Base-by-base conservation (phyloP, 2,888 invertebrate species). In the Nephrocerus scutellatus region DNA sequence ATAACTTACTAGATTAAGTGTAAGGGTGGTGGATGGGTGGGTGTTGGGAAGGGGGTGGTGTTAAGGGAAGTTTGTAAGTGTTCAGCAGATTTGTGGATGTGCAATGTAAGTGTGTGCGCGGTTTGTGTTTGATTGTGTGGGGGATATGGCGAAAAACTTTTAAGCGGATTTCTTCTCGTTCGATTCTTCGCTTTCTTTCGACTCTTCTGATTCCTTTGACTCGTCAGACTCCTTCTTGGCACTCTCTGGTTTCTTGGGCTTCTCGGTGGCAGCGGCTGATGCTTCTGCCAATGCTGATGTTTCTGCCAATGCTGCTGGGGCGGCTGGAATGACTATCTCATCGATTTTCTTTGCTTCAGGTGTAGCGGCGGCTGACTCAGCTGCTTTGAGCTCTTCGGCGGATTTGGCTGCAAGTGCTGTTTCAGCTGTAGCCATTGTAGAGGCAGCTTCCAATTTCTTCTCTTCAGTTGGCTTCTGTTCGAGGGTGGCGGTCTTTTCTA, bases 271-370 rank as follows among this genome's bases (percentile, higher is more conserved):
- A 18, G 44, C 40, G 41, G 47, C 41, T 16, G 46, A 51, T 44
- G 54, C 55, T 42, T 36, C 39, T 46, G 51, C 48, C 26, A 51
- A 36, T 23, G 36, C 34, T 38, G 18, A 30, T 21, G 13, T 43
- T 41, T 39, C 44, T 30, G 30, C 31, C 53, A 57, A 44, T 68
- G 47, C 50, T 62, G 59, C 36, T 61, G 59, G 55, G 61, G 71
- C 50, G 61, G 70, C 35, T 61, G 51, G 51, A 68, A 72, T 58
- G 66, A 72, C 52, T 67, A 72, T 51, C 65, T 57, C 53, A 31
- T 52, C 50, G 33, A 52, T 49, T 48, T 56, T 53, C 43, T 53
- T 54, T 41, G 47, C 46, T 42, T 54, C 71, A 58, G 55, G 50
- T 68, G 66, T 3, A 67, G 64, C 33, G 68, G 46, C 0, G 69